These are phyloP conservation scores for Lymantria monacha DNA, from an alignment of 2,888 invertebrate genomes.

Conservation along the genomic window DNA sequence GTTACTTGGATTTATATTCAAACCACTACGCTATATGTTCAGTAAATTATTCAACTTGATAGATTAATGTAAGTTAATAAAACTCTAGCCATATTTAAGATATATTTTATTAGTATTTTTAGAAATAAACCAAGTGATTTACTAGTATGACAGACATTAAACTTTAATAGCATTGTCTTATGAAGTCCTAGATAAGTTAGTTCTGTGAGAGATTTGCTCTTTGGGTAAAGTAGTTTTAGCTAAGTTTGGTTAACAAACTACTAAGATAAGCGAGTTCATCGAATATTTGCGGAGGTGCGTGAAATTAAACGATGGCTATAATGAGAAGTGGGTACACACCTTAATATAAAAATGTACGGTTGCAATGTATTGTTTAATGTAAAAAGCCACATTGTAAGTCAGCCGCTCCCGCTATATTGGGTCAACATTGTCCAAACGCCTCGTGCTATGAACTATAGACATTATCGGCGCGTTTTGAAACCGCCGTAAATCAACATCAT, in stretches of 20 bases:
- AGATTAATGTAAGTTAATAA: no score
- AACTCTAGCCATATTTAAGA: no score
- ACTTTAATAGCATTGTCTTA: not conserved
- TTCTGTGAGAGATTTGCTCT: not conserved
- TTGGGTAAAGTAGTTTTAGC: not conserved
- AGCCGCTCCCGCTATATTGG: conserved; percentile 43
- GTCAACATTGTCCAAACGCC: conserved; percentile 62
- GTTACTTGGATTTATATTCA: no score
- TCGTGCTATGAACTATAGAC: conserved; percentile 48
- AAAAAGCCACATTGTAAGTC: conserved; percentile 43
- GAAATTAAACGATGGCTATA: not conserved
- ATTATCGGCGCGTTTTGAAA: conserved; percentile 40
- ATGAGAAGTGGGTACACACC: conserved; percentile 7
- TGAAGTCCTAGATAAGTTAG: not conserved
- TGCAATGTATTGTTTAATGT: conserved; percentile 45
- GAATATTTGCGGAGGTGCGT: not conserved
- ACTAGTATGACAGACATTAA: not conserved
- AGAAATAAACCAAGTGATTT: no score
- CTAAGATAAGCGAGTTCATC: not conserved
- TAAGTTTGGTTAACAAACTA: not conserved
- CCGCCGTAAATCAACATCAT: conserved; percentile 35
- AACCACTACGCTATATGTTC: no score
- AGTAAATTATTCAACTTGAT: no score
- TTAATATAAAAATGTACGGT: conserved; percentile 35
- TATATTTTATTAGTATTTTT: no score